Evolutionary conservation across 2,113 vertebrate genomes (phyloP).

Genomic region (Capra hircus): DNA sequence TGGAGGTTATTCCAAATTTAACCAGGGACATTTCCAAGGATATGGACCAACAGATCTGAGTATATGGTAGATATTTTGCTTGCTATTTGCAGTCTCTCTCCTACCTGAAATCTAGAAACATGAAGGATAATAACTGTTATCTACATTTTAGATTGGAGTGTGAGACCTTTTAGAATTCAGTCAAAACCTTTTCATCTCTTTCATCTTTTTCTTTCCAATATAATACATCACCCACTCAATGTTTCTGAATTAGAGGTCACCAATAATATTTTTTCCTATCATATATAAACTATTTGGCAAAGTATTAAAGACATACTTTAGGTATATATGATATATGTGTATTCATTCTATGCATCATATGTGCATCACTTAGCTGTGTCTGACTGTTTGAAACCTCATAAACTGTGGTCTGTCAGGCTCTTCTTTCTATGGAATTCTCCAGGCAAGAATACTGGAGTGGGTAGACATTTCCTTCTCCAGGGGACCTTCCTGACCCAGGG

Average conservation of each 20-base stretch:
- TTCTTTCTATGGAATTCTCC: neutral
- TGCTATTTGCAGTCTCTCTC: neutral
- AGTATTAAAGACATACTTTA: neutral
- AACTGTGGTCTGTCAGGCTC: neutral
- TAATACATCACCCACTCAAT: neutral
- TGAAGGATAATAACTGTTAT: neutral
- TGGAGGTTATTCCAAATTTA: neutral
- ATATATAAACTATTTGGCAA: neutral
- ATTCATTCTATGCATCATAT: neutral
- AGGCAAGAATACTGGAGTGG: neutral
- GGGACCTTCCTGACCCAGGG: neutral
- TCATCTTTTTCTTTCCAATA: neutral
- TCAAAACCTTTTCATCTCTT: neutral
- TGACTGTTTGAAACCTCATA: neutral
- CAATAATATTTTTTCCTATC: neutral
- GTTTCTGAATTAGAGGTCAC: neutral
- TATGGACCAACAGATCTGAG: neutral
- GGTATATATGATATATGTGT: no score
- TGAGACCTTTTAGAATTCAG: neutral
- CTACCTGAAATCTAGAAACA: neutral
- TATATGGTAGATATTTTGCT: neutral
- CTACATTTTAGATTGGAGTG: neutral
- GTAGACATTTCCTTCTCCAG: neutral
- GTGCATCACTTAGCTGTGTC: neutral
- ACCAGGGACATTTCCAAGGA: neutral